Evolutionary conservation across 1,140 invertebrate species (phyloP).

Genomic region (Sitodiplosis mosellana): DNA sequence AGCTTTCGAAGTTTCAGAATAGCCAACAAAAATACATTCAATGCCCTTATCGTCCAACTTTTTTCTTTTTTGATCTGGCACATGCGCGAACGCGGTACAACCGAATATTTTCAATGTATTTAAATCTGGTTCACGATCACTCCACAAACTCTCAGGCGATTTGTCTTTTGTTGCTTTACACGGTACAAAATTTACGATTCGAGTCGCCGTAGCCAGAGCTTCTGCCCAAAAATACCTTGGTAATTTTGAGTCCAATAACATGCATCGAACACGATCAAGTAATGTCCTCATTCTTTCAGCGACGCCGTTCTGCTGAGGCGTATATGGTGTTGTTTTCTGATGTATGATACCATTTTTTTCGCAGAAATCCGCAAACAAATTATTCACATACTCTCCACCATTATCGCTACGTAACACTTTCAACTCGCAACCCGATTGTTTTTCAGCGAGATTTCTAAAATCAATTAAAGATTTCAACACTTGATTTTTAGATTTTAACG

Average conservation of each 20-base stretch:
- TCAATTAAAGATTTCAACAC: slow-evolving; percentile 17
- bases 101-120: too few species aligned
- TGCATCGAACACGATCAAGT: slow-evolving; percentile 16
- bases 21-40: too few species aligned
- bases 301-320: slow-evolving; percentile 24
- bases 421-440: slow-evolving; percentile 6
- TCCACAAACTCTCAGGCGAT: too few species aligned
- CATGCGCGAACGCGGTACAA: too few species aligned
- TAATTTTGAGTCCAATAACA: slow-evolving; percentile 19
- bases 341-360: slow-evolving; percentile 15
- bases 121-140: too few species aligned
- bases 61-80: too few species aligned
- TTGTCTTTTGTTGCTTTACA: too few species aligned
- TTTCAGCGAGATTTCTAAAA: slow-evolving; percentile 12
- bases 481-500: slow-evolving; percentile 24
- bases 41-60: too few species aligned
- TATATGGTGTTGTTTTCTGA: slow-evolving; percentile 13
- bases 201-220: slow-evolving; percentile 15
- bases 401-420: slow-evolving; percentile 18
- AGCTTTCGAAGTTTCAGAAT: too few species aligned
- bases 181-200: too few species aligned
- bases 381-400: slow-evolving; percentile 23
- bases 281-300: slow-evolving; percentile 21
- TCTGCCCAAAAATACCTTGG: slow-evolving; percentile 23
- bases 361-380: slow-evolving; percentile 15